Conservation (phyloP, 2,888 invertebrate genomes). For the Chaetogeoica ovagalla region DNA sequence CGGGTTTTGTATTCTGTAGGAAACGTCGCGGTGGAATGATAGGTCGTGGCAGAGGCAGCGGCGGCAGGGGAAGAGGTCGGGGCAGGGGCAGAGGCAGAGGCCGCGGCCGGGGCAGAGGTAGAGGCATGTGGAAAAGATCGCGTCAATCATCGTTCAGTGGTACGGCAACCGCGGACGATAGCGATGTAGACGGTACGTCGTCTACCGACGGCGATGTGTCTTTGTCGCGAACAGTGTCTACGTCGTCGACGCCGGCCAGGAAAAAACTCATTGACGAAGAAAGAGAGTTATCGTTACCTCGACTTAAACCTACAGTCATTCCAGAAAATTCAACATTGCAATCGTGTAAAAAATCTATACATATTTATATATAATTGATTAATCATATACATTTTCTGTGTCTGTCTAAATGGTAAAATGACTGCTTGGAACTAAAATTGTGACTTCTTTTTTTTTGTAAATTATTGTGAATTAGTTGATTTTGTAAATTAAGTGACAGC, state of each 20-base stretch:
- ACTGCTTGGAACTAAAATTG: no score
- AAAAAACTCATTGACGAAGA: constrained; percentile 42
- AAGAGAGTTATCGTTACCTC: constrained; percentile 53
- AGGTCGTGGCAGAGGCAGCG: constrained; percentile 30
- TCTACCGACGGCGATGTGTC: constrained; percentile 20
- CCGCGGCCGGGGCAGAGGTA: constrained; percentile 29
- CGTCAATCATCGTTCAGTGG: background rate
- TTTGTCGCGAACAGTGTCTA: background rate
- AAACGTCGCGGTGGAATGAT: constrained; percentile 40
- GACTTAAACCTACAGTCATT: constrained; percentile 33
- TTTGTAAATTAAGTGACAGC: background rate
- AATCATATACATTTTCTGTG: no score
- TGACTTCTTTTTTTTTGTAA: no score
- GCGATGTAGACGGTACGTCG: background rate
- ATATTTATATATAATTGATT: background rate
- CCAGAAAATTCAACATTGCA: constrained; percentile 17
- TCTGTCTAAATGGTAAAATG: no score
- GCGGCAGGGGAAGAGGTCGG: constrained; percentile 9
- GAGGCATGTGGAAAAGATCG: background rate
- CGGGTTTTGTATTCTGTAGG: background rate
- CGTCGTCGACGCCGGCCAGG: background rate
- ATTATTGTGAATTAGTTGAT: background rate
- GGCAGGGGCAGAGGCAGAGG: constrained; percentile 5
- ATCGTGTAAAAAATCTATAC: constrained; percentile 9
- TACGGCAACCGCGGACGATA: background rate